Percentiles rank a stretch among this genome's conserved stretches.
Conservation (phyloP, 2,113 vertebrate genomes). For the Rissa tridactyla region DNA sequence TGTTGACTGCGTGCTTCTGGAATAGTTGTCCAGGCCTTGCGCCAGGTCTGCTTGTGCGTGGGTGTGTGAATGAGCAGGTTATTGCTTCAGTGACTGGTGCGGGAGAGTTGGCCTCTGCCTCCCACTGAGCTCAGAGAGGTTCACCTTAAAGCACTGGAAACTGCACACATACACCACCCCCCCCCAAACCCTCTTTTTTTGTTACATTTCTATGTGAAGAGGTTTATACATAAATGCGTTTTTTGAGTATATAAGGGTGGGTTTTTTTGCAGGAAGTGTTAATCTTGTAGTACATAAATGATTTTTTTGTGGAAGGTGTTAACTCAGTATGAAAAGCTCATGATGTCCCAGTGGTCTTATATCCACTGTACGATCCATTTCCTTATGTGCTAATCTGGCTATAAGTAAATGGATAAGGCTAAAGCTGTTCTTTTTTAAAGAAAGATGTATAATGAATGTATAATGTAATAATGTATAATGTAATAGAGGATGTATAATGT, state of each 20-base stretch:
- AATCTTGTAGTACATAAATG: neutral
- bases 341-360: neutral
- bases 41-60: neutral
- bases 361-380: neutral
- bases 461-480: neutral
- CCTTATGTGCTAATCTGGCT: neutral
- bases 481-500: neutral
- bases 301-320: neutral
- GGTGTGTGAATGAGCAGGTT: slow-evolving; percentile 1
- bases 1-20: neutral
- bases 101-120: neutral
- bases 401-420: neutral
- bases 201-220: neutral
- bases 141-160: neutral
- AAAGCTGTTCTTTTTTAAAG: neutral
- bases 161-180: rapidly evolving
- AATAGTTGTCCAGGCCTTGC: neutral
- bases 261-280: neutral
- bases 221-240: rapidly evolving
- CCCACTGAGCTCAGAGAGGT: neutral
- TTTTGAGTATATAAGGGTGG: neutral
- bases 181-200: rapidly evolving
- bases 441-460: neutral
- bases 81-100: neutral
- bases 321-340: neutral